These are phyloP conservation scores for Taphrorychus bicolor DNA, from an alignment of 2,888 invertebrate species.

Conservation along the genomic window DNA sequence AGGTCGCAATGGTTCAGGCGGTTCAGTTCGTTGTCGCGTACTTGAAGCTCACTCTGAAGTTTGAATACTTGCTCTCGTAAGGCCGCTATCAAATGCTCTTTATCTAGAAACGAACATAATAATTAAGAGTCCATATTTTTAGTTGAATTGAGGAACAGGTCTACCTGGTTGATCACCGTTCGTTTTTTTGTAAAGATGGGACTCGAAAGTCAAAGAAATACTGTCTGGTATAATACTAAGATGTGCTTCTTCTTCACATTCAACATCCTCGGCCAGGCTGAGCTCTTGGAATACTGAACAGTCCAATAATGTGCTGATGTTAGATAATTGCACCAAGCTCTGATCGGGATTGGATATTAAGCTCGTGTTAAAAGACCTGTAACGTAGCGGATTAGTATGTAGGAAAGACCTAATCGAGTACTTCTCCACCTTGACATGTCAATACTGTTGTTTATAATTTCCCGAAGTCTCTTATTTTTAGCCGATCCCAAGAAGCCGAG, in stretches of 20 bases:
- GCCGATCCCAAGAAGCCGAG: slow-evolving; percentile 63
- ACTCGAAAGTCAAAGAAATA: slow-evolving; percentile 54
- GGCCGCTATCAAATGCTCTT: slow-evolving; percentile 50
- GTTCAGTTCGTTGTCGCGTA: slow-evolving; percentile 55
- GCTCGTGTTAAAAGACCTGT: slow-evolving; percentile 60
- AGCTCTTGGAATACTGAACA: slow-evolving; percentile 49
- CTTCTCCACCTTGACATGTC: slow-evolving; percentile 58
- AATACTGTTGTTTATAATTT: slow-evolving; percentile 64
- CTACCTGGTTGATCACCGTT: slow-evolving; percentile 37
- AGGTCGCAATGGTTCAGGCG: slow-evolving; percentile 40
- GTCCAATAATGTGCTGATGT: slow-evolving; percentile 60
- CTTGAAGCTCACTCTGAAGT: slow-evolving; percentile 55
- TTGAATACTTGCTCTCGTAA: slow-evolving; percentile 57
- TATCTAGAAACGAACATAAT: slow-evolving; percentile 19
- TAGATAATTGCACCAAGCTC: slow-evolving; percentile 61
- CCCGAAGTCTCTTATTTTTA: slow-evolving; percentile 63
- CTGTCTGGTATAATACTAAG: slow-evolving; percentile 53
- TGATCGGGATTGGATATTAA: slow-evolving; percentile 60
- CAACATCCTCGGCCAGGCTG: slow-evolving; percentile 33
- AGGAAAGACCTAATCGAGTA: no score
- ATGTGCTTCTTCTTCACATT: slow-evolving; percentile 44
- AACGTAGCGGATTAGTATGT: no score
- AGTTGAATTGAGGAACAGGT: background rate
- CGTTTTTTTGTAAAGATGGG: slow-evolving; percentile 49
- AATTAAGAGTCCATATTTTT: background rate